A percentile compares a stretch with the other conserved stretches of the same genome.
These are phyloP conservation scores for Criorhina ranunculi DNA, from an alignment of 2,888 invertebrate species.

Conservation along the genomic window DNA sequence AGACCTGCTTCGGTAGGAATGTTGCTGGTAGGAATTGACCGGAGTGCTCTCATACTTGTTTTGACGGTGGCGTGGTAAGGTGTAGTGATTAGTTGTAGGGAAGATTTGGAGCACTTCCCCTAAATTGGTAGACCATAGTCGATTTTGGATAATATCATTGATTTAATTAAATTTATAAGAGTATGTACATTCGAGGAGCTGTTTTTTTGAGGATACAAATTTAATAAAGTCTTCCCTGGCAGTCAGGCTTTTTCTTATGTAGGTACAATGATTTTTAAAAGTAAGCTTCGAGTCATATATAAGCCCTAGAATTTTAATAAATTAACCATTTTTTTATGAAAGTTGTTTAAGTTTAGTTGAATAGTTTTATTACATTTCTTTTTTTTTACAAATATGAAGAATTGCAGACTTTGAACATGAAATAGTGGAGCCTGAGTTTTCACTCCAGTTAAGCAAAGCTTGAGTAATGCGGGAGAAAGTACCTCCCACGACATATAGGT, in stretches of 20 bases:
- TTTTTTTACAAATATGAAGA: background rate
- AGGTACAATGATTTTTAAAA: constrained; percentile 2
- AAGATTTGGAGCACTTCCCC: background rate
- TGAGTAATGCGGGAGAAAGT: no score
- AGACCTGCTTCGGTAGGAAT: background rate
- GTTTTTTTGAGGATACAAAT: constrained; percentile 2
- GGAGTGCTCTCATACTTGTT: background rate
- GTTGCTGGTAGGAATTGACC: background rate
- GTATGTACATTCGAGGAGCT: background rate
- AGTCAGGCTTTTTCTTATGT: background rate
- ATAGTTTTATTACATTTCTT: background rate
- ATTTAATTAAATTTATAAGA: background rate
- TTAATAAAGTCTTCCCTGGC: background rate
- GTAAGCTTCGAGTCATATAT: background rate
- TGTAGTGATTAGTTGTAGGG: background rate
- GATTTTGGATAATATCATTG: no score
- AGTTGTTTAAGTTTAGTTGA: background rate
- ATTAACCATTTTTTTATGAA: background rate
- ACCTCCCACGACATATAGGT: background rate
- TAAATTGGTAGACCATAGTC: constrained; percentile 1
- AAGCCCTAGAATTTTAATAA: background rate
- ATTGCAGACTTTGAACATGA: background rate
- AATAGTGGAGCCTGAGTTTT: background rate
- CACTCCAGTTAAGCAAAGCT: background rate
- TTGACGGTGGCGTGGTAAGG: no score